These are phyloP conservation scores for Homalodisca vitripennis DNA, from an alignment of 1,140 invertebrate genomes.

Conservation along the genomic window DNA sequence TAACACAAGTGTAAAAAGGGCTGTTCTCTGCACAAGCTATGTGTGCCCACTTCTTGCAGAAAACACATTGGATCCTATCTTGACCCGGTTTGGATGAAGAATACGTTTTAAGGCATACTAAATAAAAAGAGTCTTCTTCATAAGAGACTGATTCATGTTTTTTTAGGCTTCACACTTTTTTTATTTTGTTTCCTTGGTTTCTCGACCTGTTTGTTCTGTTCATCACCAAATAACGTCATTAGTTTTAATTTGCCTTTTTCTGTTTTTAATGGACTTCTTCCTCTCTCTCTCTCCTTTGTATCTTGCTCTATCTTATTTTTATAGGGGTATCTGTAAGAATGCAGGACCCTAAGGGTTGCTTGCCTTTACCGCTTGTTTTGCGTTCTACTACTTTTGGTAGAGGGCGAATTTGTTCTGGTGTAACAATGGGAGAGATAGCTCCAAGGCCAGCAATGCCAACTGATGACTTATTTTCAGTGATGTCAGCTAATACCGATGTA, in stretches of 20 bases:
- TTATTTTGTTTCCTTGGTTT: not conserved
- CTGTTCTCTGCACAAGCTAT: not conserved
- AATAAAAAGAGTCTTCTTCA: not conserved
- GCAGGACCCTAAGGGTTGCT: not conserved
- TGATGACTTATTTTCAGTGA: not conserved
- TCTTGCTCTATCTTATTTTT: slow-evolving; percentile 6
- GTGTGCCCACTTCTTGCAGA: slow-evolving; percentile 3
- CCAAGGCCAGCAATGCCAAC: not conserved
- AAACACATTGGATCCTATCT: not conserved
- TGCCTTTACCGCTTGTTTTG: not conserved
- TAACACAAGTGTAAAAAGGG: not conserved
- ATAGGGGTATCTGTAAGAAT: not conserved
- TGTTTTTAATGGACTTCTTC: not conserved
- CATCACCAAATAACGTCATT: not conserved
- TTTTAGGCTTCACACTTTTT: not conserved
- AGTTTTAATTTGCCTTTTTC: not conserved
- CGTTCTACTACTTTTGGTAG: not conserved
- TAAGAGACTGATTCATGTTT: not conserved
- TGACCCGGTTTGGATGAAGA: not conserved
- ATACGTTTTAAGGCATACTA: not conserved
- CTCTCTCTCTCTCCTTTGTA: not conserved
- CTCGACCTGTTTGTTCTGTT: not conserved
- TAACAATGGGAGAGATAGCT: not conserved
- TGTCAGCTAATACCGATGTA: not conserved
- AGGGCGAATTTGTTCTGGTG: slow-evolving; percentile 10